Evolutionary conservation across 1,140 invertebrate species (phyloP), one percentile per base, ranked within the genome.

Genomic region (Drusus annulatus): DNA sequence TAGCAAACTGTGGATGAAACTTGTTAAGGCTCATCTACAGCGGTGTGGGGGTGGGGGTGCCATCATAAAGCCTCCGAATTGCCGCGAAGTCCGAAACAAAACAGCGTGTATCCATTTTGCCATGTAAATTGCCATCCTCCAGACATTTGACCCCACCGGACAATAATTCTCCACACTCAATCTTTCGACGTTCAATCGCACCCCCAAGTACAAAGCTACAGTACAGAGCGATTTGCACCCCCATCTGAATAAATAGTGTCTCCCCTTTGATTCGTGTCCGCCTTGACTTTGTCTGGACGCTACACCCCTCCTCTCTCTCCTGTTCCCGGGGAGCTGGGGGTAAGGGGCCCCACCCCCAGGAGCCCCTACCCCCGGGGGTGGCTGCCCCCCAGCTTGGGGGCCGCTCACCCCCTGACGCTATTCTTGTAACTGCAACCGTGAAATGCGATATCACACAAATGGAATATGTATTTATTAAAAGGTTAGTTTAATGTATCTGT

Each of bases 251-350:
- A 75, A 75, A 75, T 75, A 75, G 15, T 58, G 52, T 60, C 71
- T 75, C 71, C 77, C 77, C 65, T 79, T 79, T 69, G 65, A 71
- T 79, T 71, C 56, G 77, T 60, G 77, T 45, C 25, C 77, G 63
- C 77, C 77, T 79, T 79, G 77, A 79, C 77, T 79, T 79, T 58
- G 77, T 79, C 77, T 79, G 77, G 77, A 79, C 77, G 21, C 50
- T 50, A 23, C 45, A 36, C 25, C 76, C 76, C 45, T 50, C 8
- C 5, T 23, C 71, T 36, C 45, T 50, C 8, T 6, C 51, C 71
- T 36, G 45, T 50, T 21, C 76, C 62, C 62, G 50, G 62, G 16
- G n/a, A 21, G 6, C 50, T 28, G 6, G 8, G 45, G 68, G 63
- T 16, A 21, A 60, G 58, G 62, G 16, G 62, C 5, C 63, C 31